Evolutionary conservation across 2,797 vertebrate genomes (phyloP).

Genomic region (Melanotaenia maccullochi): DNA sequence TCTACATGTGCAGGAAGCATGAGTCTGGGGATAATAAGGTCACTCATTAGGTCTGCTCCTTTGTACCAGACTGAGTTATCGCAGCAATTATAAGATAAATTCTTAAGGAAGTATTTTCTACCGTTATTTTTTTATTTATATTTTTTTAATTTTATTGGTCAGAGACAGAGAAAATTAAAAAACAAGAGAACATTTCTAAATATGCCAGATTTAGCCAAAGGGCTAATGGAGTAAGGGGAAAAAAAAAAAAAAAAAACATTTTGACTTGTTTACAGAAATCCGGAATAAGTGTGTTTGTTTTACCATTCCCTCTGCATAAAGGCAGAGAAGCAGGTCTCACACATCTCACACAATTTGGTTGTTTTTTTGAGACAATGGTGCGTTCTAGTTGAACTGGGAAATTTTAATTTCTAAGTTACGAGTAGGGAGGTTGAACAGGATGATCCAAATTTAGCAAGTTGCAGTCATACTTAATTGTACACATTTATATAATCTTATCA

Average conservation of each 20-base stretch:
- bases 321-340: background rate
- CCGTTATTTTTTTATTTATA: too few species aligned
- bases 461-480: background rate
- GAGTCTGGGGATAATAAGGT: background rate
- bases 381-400: background rate
- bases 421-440: background rate
- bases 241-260: too few species aligned
- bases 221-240: too few species aligned
- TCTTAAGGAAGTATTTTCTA: background rate
- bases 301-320: background rate
- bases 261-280: too few species aligned
- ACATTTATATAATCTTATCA: background rate
- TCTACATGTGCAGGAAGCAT: background rate
- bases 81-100: background rate
- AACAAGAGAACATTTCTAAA: too few species aligned
- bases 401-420: background rate
- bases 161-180: too few species aligned
- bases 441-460: too few species aligned
- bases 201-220: too few species aligned
- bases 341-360: background rate
- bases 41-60: background rate
- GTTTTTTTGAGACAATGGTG: background rate
- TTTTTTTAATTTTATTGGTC: too few species aligned
- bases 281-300: too few species aligned
- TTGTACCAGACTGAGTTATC: constrained; percentile 3